These are phyloP conservation scores for Oxytorus armatus DNA, from an alignment of 2,888 invertebrate genomes.

Conservation along the genomic window DNA sequence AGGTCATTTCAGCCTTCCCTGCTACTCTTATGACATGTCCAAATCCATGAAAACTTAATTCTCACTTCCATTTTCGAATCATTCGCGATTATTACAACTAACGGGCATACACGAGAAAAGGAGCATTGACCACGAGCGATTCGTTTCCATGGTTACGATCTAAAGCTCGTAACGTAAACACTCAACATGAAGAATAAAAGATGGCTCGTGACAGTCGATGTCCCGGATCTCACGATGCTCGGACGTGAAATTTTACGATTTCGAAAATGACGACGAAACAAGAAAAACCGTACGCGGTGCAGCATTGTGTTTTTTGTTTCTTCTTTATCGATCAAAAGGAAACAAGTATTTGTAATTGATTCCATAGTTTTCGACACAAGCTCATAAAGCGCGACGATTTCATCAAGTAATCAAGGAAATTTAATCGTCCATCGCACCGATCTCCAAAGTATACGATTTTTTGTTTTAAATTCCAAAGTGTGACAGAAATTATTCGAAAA, in stretches of 20 bases:
- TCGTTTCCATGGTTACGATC: constrained; percentile 51
- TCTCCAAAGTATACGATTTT: background rate
- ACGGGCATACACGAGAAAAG: background rate
- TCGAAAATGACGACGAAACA: constrained; percentile 49
- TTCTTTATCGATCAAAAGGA: constrained; percentile 18
- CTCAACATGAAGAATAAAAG: constrained; percentile 14
- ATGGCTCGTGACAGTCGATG: constrained; percentile 49
- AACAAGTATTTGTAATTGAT: background rate
- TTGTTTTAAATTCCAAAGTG: constrained; percentile 8
- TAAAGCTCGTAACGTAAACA: constrained; percentile 53
- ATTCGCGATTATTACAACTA: background rate
- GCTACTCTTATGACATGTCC: no score
- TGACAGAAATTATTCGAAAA: constrained; percentile 14
- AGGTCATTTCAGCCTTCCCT: no score
- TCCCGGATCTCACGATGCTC: constrained; percentile 51
- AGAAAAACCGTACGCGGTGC: constrained; percentile 38
- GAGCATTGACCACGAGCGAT: constrained; percentile 63
- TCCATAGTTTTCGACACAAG: no score
- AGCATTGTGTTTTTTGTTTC: constrained; percentile 29
- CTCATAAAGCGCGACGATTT: background rate
- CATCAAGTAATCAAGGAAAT: background rate
- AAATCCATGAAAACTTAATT: no score
- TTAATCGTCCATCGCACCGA: background rate
- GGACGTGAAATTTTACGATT: constrained; percentile 40
- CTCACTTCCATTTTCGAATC: background rate